These are phyloP conservation scores for Crossaster papposus DNA, from an alignment of 53 echinoderm and acorn worm genomes.

Conservation along the genomic window DNA sequence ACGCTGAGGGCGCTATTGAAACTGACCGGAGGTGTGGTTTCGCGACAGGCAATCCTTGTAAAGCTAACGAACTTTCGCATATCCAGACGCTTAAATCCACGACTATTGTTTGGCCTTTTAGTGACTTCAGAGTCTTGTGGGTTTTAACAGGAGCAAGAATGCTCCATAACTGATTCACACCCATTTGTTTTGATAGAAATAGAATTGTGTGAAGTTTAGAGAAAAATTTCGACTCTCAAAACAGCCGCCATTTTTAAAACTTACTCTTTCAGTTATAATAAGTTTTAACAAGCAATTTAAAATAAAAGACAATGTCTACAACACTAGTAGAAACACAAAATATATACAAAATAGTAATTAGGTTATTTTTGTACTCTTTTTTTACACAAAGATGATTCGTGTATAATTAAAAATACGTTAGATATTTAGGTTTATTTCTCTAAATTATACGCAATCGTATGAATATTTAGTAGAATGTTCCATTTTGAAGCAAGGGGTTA, in stretches of 20 bases:
- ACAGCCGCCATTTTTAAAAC: neutral
- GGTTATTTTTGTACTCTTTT: neutral
- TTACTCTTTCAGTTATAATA: neutral
- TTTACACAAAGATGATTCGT: no score
- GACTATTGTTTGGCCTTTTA: slow-evolving; percentile 76
- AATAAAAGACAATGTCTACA: neutral
- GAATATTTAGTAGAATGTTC: slow-evolving; percentile 14
- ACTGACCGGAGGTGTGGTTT: slow-evolving; percentile 92
- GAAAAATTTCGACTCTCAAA: slow-evolving; percentile 6
- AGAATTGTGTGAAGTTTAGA: neutral
- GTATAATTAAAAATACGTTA: no score
- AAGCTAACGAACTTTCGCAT: slow-evolving; percentile 81
- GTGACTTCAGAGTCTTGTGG: slow-evolving; percentile 55
- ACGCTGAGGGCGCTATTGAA: neutral
- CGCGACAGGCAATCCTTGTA: slow-evolving; percentile 73
- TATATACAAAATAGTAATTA: neutral
- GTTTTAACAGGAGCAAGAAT: slow-evolving; percentile 83
- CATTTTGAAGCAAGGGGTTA: slow-evolving; percentile 8
- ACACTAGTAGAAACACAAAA: neutral
- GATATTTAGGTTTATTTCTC: neutral
- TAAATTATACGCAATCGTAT: neutral
- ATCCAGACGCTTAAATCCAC: slow-evolving; percentile 94
- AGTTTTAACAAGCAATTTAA: neutral
- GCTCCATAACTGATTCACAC: slow-evolving; percentile 84
- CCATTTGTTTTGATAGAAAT: slow-evolving; percentile 59